These are phyloP conservation scores for Oeneis ivallda DNA, from an alignment of 2,888 invertebrate genomes.

Conservation along the genomic window DNA sequence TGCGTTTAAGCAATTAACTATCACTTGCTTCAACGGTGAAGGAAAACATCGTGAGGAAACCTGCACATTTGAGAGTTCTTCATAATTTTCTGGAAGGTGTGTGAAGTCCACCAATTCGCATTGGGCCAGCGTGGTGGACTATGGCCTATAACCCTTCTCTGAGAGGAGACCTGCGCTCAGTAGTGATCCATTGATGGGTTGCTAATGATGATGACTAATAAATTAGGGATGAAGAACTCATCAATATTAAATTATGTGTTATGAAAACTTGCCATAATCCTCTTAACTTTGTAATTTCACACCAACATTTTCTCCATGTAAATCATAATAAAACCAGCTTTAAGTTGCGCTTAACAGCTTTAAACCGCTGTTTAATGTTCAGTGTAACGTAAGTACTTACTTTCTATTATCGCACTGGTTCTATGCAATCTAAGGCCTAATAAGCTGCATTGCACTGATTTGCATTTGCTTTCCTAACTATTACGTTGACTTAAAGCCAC, in stretches of 20 bases:
- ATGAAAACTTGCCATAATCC: neutral
- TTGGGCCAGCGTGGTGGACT: too few relatives aligned
- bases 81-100: too few relatives aligned
- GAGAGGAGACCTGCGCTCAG: too few relatives aligned
- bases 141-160: too few relatives aligned
- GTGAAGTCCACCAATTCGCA: too few relatives aligned
- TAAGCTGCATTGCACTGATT: conserved; percentile 11
- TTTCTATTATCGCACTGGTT: conserved; percentile 23
- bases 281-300: neutral
- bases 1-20: too few relatives aligned
- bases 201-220: too few relatives aligned
- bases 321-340: conserved; percentile 1
- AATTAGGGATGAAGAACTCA: neutral
- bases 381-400: conserved; percentile 7
- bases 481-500: conserved; percentile 8
- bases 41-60: too few relatives aligned
- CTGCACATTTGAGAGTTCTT: too few relatives aligned
- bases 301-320: neutral
- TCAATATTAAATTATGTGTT: neutral
- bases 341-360: conserved; percentile 3
- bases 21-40: too few relatives aligned
- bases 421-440: neutral
- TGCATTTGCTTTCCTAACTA: conserved; percentile 21
- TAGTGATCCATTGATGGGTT: too few relatives aligned
- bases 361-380: conserved; percentile 1